Base-by-base conservation (phyloP, 2,113 vertebrate genomes). In the Rhinichthys klamathensis region DNA sequence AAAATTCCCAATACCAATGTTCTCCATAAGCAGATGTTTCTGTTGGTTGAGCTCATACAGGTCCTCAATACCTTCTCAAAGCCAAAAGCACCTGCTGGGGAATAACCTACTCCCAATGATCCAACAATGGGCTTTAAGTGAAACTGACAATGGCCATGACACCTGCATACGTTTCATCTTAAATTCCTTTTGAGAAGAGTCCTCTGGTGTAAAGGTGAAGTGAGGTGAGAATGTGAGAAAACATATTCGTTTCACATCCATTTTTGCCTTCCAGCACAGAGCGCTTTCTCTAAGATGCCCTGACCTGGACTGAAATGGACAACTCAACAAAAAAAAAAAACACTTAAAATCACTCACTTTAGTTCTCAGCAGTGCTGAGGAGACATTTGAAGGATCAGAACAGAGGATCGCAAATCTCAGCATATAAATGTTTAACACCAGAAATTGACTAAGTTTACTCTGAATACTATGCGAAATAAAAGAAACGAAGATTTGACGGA, bases 151-250 rank as follows among this genome's bases (percentile, higher is more conserved):
- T 13, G 9, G 11, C 56, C 51, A 51, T 41, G 65, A 65, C 65
- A 35, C 30, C 23, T 32, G 82, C 16, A 87, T 30, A 30, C 21
- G 27, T 87, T 80, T 65, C 44, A 73, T 73, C 60, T 69, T 10
- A 74, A 79, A 87, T 73, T 84, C 75, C 44, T 46, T 87, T 84
- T 81, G 25, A 84, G 79, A 56, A 8, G 4, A 65, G n/a, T 74
- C 3, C 51, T 81, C 58, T 38, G 8, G 32, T 61, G 25, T 27
- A 69, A 86, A 83, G 74, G 38, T 58, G 54, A 25, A 15, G 21
- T 21, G 63, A 69, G 65, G 65, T 51, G 41, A 67, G 30, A n/a
- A 23, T 54, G 23, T 15, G 49, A 27, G 38, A 30, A 75, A 73
- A 56, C 38, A 12, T 15, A 30, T 30, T 49, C 27, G 18, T 58